phyloP scores from a whole-genome alignment of 2,888 invertebrate genomes.

The Scaptomyza caliginosa region DNA sequence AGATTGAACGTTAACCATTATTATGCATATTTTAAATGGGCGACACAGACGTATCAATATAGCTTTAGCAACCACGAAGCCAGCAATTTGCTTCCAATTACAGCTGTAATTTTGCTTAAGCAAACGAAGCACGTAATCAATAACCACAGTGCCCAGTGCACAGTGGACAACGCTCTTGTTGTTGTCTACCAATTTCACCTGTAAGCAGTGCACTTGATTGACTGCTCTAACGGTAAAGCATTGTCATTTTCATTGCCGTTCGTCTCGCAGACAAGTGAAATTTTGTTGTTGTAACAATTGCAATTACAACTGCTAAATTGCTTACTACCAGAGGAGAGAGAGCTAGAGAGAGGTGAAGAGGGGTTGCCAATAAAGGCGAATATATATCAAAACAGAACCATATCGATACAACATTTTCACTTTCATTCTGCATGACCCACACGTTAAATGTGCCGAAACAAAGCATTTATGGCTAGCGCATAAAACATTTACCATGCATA shows the following conservation, averaged over 20 bases:
- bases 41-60: slow-evolving; percentile 23
- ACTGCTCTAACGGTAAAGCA: slow-evolving; percentile 65
- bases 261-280: slow-evolving; percentile 62
- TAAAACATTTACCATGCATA: background rate
- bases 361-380: background rate
- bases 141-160: slow-evolving; percentile 39
- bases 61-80: slow-evolving; percentile 35
- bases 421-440: slow-evolving; percentile 64
- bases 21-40: slow-evolving; percentile 59
- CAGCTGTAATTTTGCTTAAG: slow-evolving; percentile 46
- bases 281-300: slow-evolving; percentile 57
- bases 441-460: slow-evolving; percentile 52
- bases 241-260: slow-evolving; percentile 63
- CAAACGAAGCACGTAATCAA: slow-evolving; percentile 74
- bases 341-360: no score
- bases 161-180: slow-evolving; percentile 4
- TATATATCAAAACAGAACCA: slow-evolving; percentile 27
- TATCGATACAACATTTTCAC: slow-evolving; percentile 59
- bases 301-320: slow-evolving; percentile 57
- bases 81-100: slow-evolving; percentile 66
- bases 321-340: slow-evolving; percentile 44
- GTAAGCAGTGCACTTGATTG: slow-evolving; percentile 49
- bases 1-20: slow-evolving; percentile 32
- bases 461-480: slow-evolving; percentile 29
- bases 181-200: slow-evolving; percentile 59